A percentile compares a stretch with the other conserved stretches of the same genome.
phyloP scores from a whole-genome alignment of 2,797 vertebrate genomes.

The Sciurus vulgaris region DNA sequence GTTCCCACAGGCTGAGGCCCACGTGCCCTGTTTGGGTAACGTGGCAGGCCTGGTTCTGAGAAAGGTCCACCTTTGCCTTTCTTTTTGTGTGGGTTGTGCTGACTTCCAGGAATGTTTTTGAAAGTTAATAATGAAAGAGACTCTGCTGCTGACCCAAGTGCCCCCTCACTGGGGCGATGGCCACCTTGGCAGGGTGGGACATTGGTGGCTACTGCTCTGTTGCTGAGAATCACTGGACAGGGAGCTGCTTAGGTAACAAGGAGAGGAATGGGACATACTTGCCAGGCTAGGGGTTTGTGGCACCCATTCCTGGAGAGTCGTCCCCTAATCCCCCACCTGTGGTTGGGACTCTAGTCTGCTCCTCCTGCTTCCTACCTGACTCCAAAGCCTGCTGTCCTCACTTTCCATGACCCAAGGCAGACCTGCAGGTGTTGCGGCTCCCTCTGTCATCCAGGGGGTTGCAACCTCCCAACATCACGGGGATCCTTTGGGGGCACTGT shows the following conservation, averaged over 20 bases:
- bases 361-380: background rate
- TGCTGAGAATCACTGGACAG: background rate
- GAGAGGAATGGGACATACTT: background rate
- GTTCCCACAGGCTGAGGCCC: background rate
- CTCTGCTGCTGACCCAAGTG: background rate
- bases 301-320: background rate
- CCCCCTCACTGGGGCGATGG: background rate
- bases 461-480: background rate
- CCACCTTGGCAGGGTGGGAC: background rate
- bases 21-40: background rate
- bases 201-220: background rate
- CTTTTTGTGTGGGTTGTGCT: background rate
- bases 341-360: background rate
- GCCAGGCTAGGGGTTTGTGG: background rate
- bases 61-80: slow-evolving; percentile 1
- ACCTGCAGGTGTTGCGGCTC: fast-evolving
- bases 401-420: background rate
- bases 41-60: background rate
- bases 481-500: background rate
- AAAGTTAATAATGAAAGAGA: background rate
- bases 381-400: background rate
- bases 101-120: background rate
- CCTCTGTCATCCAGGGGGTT: background rate
- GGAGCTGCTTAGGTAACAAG: background rate
- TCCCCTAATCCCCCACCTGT: background rate